Percentiles rank a stretch among this genome's conserved stretches.
These are phyloP conservation scores for Petaurus breviceps DNA, from an alignment of 2,113 vertebrate genomes.

Conservation along the genomic window DNA sequence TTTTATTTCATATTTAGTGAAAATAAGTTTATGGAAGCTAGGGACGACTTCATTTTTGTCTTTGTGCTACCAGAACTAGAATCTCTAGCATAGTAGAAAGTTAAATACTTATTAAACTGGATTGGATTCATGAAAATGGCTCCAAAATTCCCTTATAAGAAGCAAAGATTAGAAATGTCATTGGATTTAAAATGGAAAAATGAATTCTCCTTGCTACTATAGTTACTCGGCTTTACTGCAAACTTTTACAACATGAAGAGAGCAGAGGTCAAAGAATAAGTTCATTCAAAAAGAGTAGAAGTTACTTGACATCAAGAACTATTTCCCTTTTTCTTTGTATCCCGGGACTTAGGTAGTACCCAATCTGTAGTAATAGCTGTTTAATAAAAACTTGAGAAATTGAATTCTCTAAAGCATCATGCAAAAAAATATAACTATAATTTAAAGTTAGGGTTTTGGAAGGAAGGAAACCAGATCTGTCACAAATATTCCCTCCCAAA, in stretches of 20 bases:
- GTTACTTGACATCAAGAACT: neutral
- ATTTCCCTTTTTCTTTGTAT: neutral
- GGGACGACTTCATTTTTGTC: neutral
- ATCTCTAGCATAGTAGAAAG: neutral
- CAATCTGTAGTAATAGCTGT: neutral
- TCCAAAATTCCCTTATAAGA: neutral
- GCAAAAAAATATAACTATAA: neutral
- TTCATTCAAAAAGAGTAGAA: neutral
- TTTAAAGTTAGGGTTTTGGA: neutral
- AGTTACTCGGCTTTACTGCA: neutral
- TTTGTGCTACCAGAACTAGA: neutral
- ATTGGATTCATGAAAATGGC: neutral
- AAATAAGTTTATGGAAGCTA: neutral
- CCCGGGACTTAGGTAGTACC: neutral
- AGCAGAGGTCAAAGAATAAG: neutral
- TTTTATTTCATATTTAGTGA: neutral
- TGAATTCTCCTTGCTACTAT: neutral
- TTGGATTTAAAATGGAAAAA: neutral
- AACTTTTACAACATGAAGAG: neutral
- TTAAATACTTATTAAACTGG: neutral
- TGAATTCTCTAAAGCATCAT: neutral
- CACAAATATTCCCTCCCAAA: neutral
- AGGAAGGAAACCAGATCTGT: neutral
- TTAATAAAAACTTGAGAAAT: neutral
- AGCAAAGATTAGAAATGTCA: neutral